Base-by-base conservation (phyloP, 2,797 vertebrate genomes). In the Coracias cyanogaster region DNA sequence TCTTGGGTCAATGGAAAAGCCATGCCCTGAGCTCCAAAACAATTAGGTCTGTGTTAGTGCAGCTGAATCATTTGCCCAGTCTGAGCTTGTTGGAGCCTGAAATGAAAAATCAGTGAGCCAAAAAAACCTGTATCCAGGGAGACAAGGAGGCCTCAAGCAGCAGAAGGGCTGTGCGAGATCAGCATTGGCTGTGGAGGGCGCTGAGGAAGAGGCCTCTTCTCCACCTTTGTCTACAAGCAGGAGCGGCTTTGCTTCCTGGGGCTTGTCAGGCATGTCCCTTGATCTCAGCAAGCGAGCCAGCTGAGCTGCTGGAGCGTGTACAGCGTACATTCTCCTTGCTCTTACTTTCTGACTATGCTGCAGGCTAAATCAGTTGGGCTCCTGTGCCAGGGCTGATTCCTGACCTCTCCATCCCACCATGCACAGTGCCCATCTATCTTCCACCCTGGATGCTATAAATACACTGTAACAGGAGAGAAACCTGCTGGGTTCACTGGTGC, bases 91-190 rank as follows among this genome's bases (percentile, higher is more conserved):
- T 74, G 33, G 82, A 94, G 37, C 26, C 52, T 83, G 33, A 91
- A 86, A 72, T 76, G 66, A 95, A 95, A 89, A 95, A 79, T 72
- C 35, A 65, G 46, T 45, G 61, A 89, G 76, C 48, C 35, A 90
- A 79, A 78, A 69, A 90, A 66, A 7, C 13, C 43, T 78, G 85
- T 61, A 76, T 66, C 46, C 73, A 46, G 66, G 76, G 87, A 79
- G 69, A 91, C 45, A 39, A 80, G 81, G 54, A 88, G 46, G 43
- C 41, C 70, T 13, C 0, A 2, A 80, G 45, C 66, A 60, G 73
- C 55, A 70, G 41, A 85, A 88, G 26, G 18, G 72, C 89, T 81
- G 79, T 2, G 5, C 19, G 29, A 60, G 61, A 43, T 10, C 4
- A 3, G 29, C 41, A 64, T 13, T 4, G 2, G 29, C 57, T 88